Base-by-base conservation (phyloP, 2,888 invertebrate genomes). In the Parnassius orleans region DNA sequence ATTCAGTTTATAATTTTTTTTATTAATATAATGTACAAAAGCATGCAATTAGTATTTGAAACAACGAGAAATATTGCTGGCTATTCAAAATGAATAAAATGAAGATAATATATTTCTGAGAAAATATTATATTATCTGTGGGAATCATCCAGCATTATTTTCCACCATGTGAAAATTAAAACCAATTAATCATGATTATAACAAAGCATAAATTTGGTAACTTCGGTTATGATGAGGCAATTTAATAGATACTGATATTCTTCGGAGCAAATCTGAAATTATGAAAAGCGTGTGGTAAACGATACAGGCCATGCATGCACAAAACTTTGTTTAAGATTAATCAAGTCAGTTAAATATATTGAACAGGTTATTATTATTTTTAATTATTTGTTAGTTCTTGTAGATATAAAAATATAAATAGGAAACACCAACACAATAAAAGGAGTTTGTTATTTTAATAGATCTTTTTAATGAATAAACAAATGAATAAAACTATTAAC, bases 161-260 rank as follows among this genome's bases (percentile, higher is more conserved):
- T n/a, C 2, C 3, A 1, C 12, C 41, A 15, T 10, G n/a, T 44
- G 1, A 53, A 56, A 56, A 14, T 14, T 48, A 14, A 14, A 14
- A 48, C 33, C 33, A 48, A 14, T 9, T 9, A 48, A 14, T 12
- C 48, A 48, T 48, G 9, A n/a, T 12, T 48, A 48, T 7, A 48
- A 46, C n/a, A 12, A 12, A 46, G 7, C 48, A 14, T 9, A 48
- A 14, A 12, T 14, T 48, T 9, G 9, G 10, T 14, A 2, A 0
- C 10, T 48, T 48, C 10, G 7, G 10, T 48, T 48, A 14, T 14
- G n/a, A 48, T 48, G 12, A 7, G 9, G 14, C 48, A 48, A 48
- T 69, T 85, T 79, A 91, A 76, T 79, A 91, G 74, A 91, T 91
- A 74, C 88, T 90, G 77, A 91, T 86, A 81, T 90, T 90, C 86